Base-by-base conservation (phyloP, 2,888 invertebrate species). In the Protula sp. region DNA sequence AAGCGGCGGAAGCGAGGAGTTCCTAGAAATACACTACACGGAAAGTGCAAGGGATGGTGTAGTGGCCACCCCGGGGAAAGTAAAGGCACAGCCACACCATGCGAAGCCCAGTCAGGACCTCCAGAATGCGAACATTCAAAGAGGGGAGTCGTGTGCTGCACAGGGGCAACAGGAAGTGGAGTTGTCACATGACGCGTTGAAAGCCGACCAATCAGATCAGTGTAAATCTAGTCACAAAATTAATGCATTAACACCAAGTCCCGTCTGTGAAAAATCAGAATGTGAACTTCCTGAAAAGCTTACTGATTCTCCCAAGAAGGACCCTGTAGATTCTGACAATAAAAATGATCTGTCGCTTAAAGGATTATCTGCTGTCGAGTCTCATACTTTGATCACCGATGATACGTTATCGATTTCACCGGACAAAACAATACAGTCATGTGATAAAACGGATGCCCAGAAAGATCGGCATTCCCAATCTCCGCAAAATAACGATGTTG, bases 11-110 rank as follows among this genome's bases (percentile, higher is more conserved):
- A 59, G 59, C 14, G 62, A 61, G 4, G 76, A 76, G 19, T 78
- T 70, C 61, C 61, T 78, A 31, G 77, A 77, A 58, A 70, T 78
- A 19, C 70, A 71, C 58, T 77, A 74, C 60, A 60, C 64, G 4
- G 62, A 63, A 19, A n/a, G n/a, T n/a, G n/a, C n/a, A n/a, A n/a
- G n/a, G n/a, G n/a, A n/a, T n/a, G n/a, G n/a, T n/a, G n/a, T n/a
- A n/a, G n/a, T n/a, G n/a, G n/a, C n/a, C n/a, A 19, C 9, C 38
- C 38, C 38, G 9, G 38, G 19, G 9, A 38, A 38, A 19, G n/a
- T n/a, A n/a, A 38, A 38, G 38, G 38, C 9, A 14, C 38, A 38
- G 19, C 9, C 9, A 9, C 38, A 38, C 19, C 9, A 9, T 38
- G 38, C 38, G 19, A 38, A 38, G 19, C 19, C 38, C 19, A 38